A percentile compares a stretch with the other conserved stretches of the same genome.
Evolutionary conservation across 1,140 invertebrate genomes (phyloP).

Genomic region (Drosophila simulans): DNA sequence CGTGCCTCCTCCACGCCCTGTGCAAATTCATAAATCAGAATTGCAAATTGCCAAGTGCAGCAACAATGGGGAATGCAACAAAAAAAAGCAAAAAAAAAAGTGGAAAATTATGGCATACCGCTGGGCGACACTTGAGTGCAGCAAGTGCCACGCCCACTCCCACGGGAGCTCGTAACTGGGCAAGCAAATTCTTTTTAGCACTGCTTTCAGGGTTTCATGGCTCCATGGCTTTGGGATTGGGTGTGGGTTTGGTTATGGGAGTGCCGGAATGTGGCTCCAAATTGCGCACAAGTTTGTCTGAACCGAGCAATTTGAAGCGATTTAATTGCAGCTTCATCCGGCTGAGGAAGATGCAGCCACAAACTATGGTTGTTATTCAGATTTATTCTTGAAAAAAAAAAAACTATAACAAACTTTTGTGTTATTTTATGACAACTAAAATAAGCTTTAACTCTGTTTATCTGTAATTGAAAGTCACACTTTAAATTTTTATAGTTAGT

Average conservation of each 20-base stretch:
- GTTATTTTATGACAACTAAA: no score
- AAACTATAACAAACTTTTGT: no score
- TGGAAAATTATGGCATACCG: slow-evolving; percentile 27
- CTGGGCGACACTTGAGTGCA: slow-evolving; percentile 51
- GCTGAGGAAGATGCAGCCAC: neutral
- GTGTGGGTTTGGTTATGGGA: neutral
- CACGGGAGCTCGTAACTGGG: slow-evolving; percentile 12
- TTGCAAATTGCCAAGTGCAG: slow-evolving; percentile 31
- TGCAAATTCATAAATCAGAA: slow-evolving; percentile 46
- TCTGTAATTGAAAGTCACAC: no score
- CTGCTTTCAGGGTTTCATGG: slow-evolving; percentile 3
- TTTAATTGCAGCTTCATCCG: slow-evolving; percentile 23
- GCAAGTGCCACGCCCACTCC: slow-evolving; percentile 57
- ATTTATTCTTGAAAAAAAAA: no score
- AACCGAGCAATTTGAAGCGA: slow-evolving; percentile 20
- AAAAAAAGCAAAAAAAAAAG: slow-evolving; percentile 2
- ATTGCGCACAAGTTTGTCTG: slow-evolving; percentile 12
- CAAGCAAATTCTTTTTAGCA: slow-evolving; percentile 17
- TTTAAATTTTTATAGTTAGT: neutral
- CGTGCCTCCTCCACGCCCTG: neutral
- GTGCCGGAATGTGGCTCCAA: slow-evolving; percentile 4
- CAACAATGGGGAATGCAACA: neutral
- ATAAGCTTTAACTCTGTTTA: no score
- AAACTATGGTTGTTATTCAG: neutral
- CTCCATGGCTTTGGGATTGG: neutral